Conservation (phyloP, 1,140 invertebrate genomes). For the Drosophila trapezifrons region DNA sequence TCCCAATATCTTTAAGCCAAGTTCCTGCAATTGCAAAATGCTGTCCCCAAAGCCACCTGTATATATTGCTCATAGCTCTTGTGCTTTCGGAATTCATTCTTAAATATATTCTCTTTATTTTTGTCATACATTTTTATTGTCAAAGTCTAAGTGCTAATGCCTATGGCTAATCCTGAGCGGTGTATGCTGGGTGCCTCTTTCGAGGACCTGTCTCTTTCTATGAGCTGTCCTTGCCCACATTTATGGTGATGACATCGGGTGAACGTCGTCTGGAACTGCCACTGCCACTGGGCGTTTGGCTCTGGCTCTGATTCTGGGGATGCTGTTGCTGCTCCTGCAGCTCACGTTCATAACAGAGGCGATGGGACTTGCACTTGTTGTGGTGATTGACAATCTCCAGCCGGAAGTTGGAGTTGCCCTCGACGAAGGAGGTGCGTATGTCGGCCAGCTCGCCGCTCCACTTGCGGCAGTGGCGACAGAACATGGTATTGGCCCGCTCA, state of each 20-base stretch:
- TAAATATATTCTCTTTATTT: conserved; percentile 15
- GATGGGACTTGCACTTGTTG: conserved; percentile 90
- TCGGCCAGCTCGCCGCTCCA: conserved; percentile 89
- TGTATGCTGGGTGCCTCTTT: conserved; percentile 21
- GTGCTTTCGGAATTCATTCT: neutral
- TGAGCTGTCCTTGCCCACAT: conserved; percentile 76
- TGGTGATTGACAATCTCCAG: conserved; percentile 91
- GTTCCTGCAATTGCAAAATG: conserved; percentile 58
- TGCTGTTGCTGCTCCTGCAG: conserved; percentile 81
- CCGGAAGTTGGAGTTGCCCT: conserved; percentile 90
- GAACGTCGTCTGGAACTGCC: conserved; percentile 24
- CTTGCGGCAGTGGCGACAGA: conserved; percentile 89
- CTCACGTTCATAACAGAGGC: conserved; percentile 86
- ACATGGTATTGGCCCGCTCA: conserved; percentile 88
- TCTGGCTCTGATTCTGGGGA: conserved; percentile 55
- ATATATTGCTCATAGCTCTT: neutral
- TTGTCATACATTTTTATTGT: conserved; percentile 31
- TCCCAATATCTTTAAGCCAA: too few species aligned
- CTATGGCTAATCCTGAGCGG: conserved; percentile 72
- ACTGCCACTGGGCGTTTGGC: conserved; percentile 30
- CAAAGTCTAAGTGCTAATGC: conserved; percentile 48
- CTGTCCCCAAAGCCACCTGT: conserved; percentile 33
- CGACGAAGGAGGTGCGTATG: conserved; percentile 89
- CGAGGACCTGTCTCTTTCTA: conserved; percentile 9
- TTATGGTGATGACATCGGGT: conserved; percentile 78